Conservation (phyloP, 2,113 vertebrate genomes). For the Protobothrops flavoviridis region DNA sequence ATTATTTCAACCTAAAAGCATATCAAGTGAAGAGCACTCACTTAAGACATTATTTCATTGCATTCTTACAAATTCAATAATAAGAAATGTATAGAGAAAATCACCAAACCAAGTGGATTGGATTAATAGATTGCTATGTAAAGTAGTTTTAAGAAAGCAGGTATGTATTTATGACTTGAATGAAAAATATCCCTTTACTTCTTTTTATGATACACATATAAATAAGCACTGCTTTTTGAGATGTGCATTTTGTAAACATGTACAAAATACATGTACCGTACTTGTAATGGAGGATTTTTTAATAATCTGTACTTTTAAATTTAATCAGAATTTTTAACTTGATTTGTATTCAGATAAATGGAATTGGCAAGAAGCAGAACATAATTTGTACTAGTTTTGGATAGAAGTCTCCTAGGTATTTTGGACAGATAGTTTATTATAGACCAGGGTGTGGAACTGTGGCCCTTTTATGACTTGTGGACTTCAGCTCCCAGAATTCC, state of each 20-base stretch:
- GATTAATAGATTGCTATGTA: not conserved
- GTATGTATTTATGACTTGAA: not conserved
- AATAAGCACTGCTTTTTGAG: not conserved
- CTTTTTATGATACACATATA: not conserved
- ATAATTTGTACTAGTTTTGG: not conserved
- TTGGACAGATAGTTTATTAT: not conserved
- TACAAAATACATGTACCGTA: not conserved
- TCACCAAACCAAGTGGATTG: not conserved
- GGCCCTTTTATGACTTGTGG: too few relatives aligned
- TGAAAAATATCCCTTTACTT: not conserved
- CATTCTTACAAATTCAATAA: not conserved
- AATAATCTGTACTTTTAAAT: not conserved
- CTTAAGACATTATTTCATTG: not conserved
- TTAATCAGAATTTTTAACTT: not conserved
- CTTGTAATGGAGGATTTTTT: not conserved
- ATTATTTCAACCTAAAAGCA: not conserved
- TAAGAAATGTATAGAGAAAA: not conserved
- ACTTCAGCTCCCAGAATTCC: too few relatives aligned
- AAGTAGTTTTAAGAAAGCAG: not conserved
- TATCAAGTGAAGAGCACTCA: not conserved
- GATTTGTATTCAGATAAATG: not conserved
- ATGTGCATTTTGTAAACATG: not conserved
- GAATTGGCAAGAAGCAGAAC: not conserved
- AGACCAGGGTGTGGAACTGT: not conserved
- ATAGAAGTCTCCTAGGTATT: not conserved